A percentile compares a stretch with the other conserved stretches of the same genome.
Conservation (phyloP, 2,113 vertebrate genomes). For the Xiphophorus couchianus region DNA sequence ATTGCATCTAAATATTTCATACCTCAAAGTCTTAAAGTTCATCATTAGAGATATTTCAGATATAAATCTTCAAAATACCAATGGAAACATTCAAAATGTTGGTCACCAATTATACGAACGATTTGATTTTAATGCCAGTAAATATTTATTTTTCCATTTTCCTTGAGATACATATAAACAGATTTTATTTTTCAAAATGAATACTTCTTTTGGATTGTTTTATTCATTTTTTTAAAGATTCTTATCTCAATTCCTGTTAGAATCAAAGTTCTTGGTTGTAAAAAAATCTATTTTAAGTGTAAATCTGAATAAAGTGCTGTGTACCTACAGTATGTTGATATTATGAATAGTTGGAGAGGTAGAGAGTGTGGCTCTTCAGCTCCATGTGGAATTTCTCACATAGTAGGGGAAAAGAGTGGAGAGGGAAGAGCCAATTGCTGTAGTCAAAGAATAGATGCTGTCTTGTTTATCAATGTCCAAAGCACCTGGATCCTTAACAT, state of each 20-base stretch:
- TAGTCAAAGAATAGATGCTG: not conserved
- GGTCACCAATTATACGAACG: too few relatives aligned
- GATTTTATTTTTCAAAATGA: too few relatives aligned
- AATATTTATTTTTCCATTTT: too few relatives aligned
- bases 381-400: conserved; percentile 75
- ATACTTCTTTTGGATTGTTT: too few relatives aligned
- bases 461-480: conserved; percentile 1
- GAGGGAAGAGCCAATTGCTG: not conserved
- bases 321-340: conserved; percentile 12
- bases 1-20: too few relatives aligned
- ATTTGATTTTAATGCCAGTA: too few relatives aligned
- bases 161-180: too few relatives aligned
- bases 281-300: not conserved
- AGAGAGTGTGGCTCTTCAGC: conserved; percentile 59
- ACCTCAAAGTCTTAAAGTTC: too few relatives aligned
- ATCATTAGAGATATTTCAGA: too few relatives aligned
- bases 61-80: too few relatives aligned
- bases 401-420: conserved; percentile 4
- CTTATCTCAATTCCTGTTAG: not conserved
- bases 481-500: not conserved
- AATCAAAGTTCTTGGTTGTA: not conserved
- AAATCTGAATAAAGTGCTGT: not conserved
- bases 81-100: too few relatives aligned
- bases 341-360: conserved; percentile 50
- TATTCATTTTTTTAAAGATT: not conserved